These are phyloP conservation scores for Ochropleura leucogaster DNA, from an alignment of 2,888 invertebrate species.

Conservation along the genomic window DNA sequence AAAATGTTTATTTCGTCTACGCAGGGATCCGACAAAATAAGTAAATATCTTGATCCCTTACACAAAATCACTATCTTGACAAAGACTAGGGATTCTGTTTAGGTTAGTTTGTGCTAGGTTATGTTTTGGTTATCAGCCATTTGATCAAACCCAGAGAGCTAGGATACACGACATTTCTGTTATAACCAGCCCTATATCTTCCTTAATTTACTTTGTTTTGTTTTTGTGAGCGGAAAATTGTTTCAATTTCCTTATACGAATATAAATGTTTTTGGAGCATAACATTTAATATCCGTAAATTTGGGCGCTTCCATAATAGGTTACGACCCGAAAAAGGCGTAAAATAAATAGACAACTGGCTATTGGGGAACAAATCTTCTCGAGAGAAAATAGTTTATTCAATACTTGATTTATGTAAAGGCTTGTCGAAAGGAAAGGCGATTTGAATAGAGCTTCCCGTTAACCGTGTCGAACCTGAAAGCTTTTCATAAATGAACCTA, in stretches of 20 bases:
- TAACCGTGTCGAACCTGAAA: slow-evolving; percentile 85
- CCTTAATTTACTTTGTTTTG: slow-evolving; percentile 41
- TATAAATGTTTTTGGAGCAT: slow-evolving; percentile 16
- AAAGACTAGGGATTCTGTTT: slow-evolving; percentile 55
- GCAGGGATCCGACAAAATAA: slow-evolving; percentile 58
- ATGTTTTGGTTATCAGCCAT: slow-evolving; percentile 58
- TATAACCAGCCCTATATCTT: slow-evolving; percentile 42
- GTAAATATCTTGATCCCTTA: slow-evolving; percentile 64
- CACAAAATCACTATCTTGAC: slow-evolving; percentile 60
- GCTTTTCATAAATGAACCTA: slow-evolving; percentile 87
- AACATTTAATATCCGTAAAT: slow-evolving; percentile 19
- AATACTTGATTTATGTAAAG: slow-evolving; percentile 85
- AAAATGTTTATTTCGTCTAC: slow-evolving; percentile 57
- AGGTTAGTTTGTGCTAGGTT: slow-evolving; percentile 56
- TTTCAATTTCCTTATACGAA: slow-evolving; percentile 25
- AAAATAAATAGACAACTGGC: slow-evolving; percentile 43
- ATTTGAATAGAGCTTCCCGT: slow-evolving; percentile 87
- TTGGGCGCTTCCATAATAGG: not conserved
- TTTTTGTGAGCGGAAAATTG: slow-evolving; percentile 19
- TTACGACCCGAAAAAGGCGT: not conserved
- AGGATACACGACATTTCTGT: slow-evolving; percentile 42
- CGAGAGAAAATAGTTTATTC: slow-evolving; percentile 82
- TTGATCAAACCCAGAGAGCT: slow-evolving; percentile 53
- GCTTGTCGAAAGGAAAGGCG: slow-evolving; percentile 81
- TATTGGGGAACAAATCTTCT: slow-evolving; percentile 70